Evolutionary conservation across 2,113 vertebrate genomes (phyloP).

Genomic region (Elgaria multicarinata): DNA sequence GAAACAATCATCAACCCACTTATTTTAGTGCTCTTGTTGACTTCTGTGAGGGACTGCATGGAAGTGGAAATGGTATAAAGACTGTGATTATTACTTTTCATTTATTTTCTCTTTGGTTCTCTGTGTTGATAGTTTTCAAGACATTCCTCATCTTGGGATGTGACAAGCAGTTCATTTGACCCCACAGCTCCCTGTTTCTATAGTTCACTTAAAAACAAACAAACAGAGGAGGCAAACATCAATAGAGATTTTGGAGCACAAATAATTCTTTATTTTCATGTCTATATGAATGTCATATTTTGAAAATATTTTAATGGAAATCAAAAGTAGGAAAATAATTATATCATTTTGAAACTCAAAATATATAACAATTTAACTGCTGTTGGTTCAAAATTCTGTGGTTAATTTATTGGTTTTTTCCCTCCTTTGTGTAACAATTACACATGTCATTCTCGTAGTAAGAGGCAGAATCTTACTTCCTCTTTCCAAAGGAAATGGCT

Average conservation of each 20-base stretch:
- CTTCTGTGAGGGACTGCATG: not conserved
- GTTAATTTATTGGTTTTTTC: not conserved
- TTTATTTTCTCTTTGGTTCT: not conserved
- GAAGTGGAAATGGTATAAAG: too few relatives aligned
- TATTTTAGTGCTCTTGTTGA: not conserved
- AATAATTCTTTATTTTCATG: not conserved
- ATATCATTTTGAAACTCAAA: not conserved
- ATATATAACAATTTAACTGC: not conserved
- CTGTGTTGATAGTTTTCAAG: not conserved
- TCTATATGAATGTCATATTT: not conserved
- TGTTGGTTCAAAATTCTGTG: not conserved
- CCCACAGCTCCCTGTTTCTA: not conserved
- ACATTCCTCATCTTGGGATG: not conserved
- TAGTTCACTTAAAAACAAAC: too few relatives aligned
- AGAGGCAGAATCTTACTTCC: not conserved
- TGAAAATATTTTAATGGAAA: not conserved
- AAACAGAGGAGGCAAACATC: not conserved
- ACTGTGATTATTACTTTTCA: not conserved
- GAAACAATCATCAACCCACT: not conserved
- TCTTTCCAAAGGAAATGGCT: too few relatives aligned
- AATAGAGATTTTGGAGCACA: not conserved
- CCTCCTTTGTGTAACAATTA: not conserved
- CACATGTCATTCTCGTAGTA: not conserved
- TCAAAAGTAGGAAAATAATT: not conserved
- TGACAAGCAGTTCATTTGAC: not conserved